A percentile compares a stretch with the other conserved stretches of the same genome.
Evolutionary conservation across 2,113 vertebrate genomes (phyloP).

Genomic region (Typhlomys cinereus): DNA sequence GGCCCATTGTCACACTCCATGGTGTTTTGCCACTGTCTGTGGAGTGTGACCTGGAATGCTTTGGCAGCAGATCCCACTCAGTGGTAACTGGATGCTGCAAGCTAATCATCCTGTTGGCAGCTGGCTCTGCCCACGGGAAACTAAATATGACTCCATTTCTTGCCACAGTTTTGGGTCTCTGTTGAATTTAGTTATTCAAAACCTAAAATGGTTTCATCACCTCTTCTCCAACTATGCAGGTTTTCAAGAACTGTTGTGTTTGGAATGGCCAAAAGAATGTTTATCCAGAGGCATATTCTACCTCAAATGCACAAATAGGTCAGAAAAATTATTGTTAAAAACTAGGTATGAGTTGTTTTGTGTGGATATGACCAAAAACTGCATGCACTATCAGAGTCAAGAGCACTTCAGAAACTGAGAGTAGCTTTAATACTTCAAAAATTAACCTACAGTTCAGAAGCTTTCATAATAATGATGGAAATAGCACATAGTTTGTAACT

Average conservation of each 20-base stretch:
- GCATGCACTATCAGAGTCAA: neutral
- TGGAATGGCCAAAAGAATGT: neutral
- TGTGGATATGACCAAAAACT: neutral
- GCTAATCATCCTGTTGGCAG: neutral
- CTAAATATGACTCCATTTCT: fast-evolving
- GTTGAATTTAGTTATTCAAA: neutral
- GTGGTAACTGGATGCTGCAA: neutral
- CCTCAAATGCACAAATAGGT: neutral
- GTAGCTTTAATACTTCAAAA: neutral
- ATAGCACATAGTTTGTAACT: neutral
- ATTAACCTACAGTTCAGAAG: neutral
- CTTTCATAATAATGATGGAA: neutral
- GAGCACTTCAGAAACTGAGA: neutral
- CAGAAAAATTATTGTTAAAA: neutral
- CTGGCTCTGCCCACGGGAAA: neutral
- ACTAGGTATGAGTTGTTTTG: neutral
- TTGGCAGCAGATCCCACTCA: neutral
- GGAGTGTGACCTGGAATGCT: neutral
- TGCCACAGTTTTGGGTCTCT: neutral
- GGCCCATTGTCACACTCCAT: neutral
- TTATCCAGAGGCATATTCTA: neutral
- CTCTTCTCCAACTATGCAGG: neutral
- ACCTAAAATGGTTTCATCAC: neutral
- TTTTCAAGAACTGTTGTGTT: neutral
- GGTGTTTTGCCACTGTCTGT: neutral